These are phyloP conservation scores for Diadophis punctatus DNA, from an alignment of 2,113 vertebrate species.

Conservation along the genomic window DNA sequence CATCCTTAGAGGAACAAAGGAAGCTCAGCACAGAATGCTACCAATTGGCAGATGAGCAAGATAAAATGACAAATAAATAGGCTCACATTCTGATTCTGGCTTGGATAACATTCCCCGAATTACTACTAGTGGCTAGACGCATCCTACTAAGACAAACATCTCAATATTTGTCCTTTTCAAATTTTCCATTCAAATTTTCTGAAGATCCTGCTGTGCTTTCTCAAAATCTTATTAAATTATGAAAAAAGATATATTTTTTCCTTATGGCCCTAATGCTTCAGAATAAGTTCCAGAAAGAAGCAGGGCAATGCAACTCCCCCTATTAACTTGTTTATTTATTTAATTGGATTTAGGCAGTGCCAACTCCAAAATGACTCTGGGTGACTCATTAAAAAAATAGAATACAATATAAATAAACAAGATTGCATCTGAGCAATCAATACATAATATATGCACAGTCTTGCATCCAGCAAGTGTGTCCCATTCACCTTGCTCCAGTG, in stretches of 20 bases:
- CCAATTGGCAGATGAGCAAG: neutral
- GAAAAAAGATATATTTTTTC: neutral
- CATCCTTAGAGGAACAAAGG: neutral
- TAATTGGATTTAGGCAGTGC: neutral
- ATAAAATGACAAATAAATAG: neutral
- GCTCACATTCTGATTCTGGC: neutral
- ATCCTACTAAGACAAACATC: neutral
- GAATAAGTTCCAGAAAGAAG: neutral
- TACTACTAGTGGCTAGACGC: too few relatives aligned
- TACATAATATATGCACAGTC: neutral
- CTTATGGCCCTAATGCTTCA: neutral
- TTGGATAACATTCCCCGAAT: neutral
- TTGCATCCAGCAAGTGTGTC: neutral
- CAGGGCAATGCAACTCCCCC: neutral
- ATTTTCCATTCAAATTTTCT: neutral
- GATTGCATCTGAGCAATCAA: neutral
- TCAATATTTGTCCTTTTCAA: neutral
- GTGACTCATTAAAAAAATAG: neutral
- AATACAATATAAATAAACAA: neutral
- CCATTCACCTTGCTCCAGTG: neutral
- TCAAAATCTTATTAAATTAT: neutral
- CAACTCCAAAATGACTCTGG: neutral
- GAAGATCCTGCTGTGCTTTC: neutral
- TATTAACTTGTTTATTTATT: neutral
- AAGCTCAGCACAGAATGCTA: neutral